These are phyloP conservation scores for Vireo altiloquus DNA, from an alignment of 2,113 vertebrate genomes.

Conservation along the genomic window DNA sequence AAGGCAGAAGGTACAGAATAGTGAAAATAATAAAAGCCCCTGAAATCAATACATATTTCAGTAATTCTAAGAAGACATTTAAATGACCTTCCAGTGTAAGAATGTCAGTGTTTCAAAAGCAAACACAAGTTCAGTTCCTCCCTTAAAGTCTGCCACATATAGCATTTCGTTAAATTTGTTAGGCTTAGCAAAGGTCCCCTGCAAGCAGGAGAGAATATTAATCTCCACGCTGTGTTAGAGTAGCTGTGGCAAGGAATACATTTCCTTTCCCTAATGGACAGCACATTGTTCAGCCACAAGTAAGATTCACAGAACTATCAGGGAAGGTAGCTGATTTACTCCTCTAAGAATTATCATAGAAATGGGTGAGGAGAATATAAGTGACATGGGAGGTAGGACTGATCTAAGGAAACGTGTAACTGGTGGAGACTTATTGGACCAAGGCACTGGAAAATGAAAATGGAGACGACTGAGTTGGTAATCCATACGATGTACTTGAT, in stretches of 20 bases:
- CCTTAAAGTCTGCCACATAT: neutral
- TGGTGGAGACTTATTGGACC: neutral
- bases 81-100: neutral
- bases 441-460: neutral
- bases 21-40: neutral
- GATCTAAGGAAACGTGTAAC: neutral
- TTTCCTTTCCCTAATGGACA: neutral
- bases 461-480: neutral
- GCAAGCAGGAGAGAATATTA: neutral
- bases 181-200: neutral
- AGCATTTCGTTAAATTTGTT: neutral
- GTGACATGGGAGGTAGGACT: neutral
- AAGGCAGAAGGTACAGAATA: neutral
- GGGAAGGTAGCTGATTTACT: neutral
- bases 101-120: slow-evolving; percentile 4
- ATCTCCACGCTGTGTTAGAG: neutral
- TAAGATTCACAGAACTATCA: neutral
- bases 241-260: neutral
- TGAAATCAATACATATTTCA: neutral
- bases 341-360: neutral
- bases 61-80: neutral
- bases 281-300: neutral
- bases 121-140: neutral
- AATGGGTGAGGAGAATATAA: neutral
- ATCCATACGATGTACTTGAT: neutral